These are phyloP conservation scores for Tetraodon nigroviridis DNA, from an alignment of 2,113 vertebrate species.

Conservation along the genomic window DNA sequence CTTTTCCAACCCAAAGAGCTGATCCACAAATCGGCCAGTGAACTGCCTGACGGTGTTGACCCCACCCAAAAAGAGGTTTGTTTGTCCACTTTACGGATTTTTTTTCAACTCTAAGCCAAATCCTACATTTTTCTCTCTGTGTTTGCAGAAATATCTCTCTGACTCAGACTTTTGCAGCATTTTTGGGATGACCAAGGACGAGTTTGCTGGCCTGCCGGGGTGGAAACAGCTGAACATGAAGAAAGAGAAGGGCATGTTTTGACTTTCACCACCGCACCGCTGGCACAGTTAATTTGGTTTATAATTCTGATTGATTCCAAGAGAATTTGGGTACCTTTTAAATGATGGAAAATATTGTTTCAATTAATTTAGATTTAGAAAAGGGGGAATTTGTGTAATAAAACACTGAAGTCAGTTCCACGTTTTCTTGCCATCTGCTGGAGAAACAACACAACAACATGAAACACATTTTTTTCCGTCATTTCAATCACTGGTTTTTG, in stretches of 20 bases:
- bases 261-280: conserved; percentile 12
- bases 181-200: conserved; percentile 77
- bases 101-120: background rate
- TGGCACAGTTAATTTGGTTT: background rate
- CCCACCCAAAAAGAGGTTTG: conserved; percentile 80
- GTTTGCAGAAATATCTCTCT: conserved; percentile 77
- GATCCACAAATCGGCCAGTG: conserved; percentile 65
- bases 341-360: background rate
- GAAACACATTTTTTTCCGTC: background rate
- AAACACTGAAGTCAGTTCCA: background rate
- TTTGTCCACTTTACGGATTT: background rate
- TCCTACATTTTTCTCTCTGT: background rate
- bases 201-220: conserved; percentile 72
- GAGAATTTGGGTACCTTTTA: background rate
- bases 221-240: conserved; percentile 85
- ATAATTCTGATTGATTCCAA: background rate
- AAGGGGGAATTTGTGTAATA: background rate
- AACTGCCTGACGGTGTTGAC: conserved; percentile 80
- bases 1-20: conserved; percentile 70
- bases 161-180: conserved; percentile 76
- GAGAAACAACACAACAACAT: conserved; percentile 9
- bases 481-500: no score
- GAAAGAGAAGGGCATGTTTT: conserved; percentile 83
- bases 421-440: conserved; percentile 24
- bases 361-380: no score